Conservation (phyloP, 2,113 vertebrate species). For the Lamprotornis superbus region DNA sequence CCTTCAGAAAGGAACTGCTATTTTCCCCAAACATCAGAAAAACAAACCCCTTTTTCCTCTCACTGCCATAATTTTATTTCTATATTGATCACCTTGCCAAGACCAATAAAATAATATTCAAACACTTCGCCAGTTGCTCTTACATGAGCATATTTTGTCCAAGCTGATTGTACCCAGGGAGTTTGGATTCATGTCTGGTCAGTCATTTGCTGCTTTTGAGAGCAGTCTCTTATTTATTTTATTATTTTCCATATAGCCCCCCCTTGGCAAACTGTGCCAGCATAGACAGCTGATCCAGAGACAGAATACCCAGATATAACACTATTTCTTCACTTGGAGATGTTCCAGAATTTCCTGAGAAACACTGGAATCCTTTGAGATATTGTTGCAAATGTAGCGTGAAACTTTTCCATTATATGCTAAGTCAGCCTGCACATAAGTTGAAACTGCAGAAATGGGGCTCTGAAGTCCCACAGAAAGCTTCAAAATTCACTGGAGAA, state of each 20-base stretch:
- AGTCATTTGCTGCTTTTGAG: not conserved
- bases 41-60: not conserved
- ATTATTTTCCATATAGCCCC: not conserved
- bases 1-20: not conserved
- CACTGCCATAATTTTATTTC: not conserved
- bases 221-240: not conserved
- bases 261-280: not conserved
- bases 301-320: not conserved
- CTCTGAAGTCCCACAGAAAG: not conserved
- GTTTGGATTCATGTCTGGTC: not conserved
- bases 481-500: not conserved
- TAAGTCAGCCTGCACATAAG: not conserved
- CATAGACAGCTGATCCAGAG: not conserved
- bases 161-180: not conserved
- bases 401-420: not conserved
- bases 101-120: not conserved
- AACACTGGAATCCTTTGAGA: not conserved
- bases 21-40: not conserved
- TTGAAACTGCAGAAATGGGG: not conserved
- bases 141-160: not conserved
- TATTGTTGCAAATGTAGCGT: not conserved
- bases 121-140: not conserved
- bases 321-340: not conserved
- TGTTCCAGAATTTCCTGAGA: not conserved
- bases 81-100: not conserved